Conservation (phyloP, 2,888 invertebrate species). For the Drosophila dives region DNA sequence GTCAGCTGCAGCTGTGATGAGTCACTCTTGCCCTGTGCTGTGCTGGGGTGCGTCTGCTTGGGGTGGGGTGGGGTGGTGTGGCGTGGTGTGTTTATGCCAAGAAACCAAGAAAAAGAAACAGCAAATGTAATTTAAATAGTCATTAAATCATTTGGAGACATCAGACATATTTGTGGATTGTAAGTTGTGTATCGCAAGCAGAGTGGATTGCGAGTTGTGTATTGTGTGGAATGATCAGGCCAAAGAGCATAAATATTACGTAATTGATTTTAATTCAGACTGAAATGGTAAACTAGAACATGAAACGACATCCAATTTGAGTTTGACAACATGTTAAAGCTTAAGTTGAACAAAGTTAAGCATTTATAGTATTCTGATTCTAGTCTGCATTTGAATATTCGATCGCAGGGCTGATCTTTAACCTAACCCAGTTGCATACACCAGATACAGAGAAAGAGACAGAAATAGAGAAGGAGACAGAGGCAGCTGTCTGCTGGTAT, state of each 20-base stretch:
- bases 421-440: constrained; percentile 52
- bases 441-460: not conserved
- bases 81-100: constrained; percentile 3
- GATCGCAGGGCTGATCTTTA: constrained; percentile 42
- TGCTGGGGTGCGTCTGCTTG: constrained; percentile 9
- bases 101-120: constrained; percentile 21
- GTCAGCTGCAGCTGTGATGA: constrained; percentile 37
- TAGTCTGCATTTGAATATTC: constrained; percentile 7
- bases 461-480: not conserved
- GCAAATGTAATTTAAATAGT: constrained; percentile 6
- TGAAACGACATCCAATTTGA: not conserved
- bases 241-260: not conserved
- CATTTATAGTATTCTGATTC: not conserved
- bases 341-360: constrained; percentile 3
- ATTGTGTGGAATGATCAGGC: not conserved
- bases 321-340: constrained; percentile 21
- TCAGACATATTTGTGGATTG: not conserved
- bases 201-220: not conserved
- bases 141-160: not conserved
- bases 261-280: constrained; percentile 30
- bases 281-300: not conserved
- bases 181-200: not conserved
- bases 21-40: constrained; percentile 34
- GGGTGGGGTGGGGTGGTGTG: not conserved
- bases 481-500: constrained; percentile 3